These are phyloP conservation scores for Lepidonotus clava DNA, from an alignment of 2,888 invertebrate genomes.

Conservation along the genomic window DNA sequence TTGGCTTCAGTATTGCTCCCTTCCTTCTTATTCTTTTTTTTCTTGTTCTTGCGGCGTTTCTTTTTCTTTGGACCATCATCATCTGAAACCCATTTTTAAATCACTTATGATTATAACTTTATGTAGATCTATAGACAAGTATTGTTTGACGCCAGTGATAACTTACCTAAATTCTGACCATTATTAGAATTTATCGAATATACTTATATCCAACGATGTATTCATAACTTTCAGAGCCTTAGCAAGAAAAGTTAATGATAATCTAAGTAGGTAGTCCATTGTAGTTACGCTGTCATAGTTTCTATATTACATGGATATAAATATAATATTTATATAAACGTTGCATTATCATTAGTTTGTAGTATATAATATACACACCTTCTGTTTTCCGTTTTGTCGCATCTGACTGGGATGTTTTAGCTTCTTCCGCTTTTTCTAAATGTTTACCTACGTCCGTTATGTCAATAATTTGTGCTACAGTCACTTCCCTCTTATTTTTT, in stretches of 20 bases:
- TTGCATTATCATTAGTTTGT: background rate
- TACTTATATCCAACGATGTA: too few relatives aligned
- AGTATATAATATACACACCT: background rate
- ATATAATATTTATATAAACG: background rate
- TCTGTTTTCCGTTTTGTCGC: slow-evolving; percentile 21
- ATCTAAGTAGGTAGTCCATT: too few relatives aligned
- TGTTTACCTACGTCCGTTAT: slow-evolving; percentile 17
- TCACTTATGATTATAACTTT: too few relatives aligned
- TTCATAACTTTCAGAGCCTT: too few relatives aligned
- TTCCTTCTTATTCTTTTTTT: background rate
- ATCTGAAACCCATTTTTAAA: too few relatives aligned
- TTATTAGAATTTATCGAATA: too few relatives aligned
- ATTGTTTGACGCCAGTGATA: too few relatives aligned
- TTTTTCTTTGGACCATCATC: slow-evolving; percentile 21
- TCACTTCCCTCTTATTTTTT: background rate
- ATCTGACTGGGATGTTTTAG: background rate
- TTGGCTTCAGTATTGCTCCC: background rate
- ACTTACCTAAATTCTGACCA: too few relatives aligned
- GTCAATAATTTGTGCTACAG: background rate
- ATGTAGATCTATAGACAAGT: too few relatives aligned
- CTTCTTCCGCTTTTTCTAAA: background rate
- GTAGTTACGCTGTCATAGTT: too few relatives aligned
- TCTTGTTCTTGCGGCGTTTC: slow-evolving; percentile 6
- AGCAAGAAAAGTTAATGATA: too few relatives aligned
- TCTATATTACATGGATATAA: background rate